These are phyloP conservation scores for Aldrovandia affinis DNA, from an alignment of 2,797 vertebrate genomes.

Conservation along the genomic window DNA sequence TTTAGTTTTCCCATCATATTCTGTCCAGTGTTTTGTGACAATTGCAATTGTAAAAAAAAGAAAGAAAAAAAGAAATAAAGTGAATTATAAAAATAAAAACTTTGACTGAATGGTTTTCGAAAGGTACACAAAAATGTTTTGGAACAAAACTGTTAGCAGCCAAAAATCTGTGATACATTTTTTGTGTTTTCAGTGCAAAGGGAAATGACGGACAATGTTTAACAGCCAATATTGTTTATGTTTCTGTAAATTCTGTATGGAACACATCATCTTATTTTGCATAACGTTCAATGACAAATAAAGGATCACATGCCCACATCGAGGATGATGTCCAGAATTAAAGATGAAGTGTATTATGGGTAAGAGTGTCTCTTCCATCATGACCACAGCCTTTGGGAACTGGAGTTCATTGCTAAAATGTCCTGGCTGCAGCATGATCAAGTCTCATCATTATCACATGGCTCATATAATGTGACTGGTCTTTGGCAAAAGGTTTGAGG, in stretches of 20 bases:
- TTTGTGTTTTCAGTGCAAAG: not conserved
- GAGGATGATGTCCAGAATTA: not conserved
- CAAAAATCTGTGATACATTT: not conserved
- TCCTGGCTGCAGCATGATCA: too few relatives aligned
- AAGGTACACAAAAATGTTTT: too few relatives aligned
- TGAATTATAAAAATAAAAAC: not conserved
- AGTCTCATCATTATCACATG: not conserved
- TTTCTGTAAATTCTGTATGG: not conserved
- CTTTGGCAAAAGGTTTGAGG: not conserved
- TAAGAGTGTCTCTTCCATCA: not conserved
- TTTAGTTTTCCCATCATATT: not conserved
- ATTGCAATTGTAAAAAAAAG: not conserved
- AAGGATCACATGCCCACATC: not conserved
- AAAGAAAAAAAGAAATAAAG: too few relatives aligned
- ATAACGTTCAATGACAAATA: conserved; percentile 7
- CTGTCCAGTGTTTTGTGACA: conserved; percentile 14
- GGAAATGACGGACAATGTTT: not conserved
- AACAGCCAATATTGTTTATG: not conserved
- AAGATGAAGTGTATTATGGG: not conserved
- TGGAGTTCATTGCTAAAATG: too few relatives aligned
- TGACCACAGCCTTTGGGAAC: not conserved
- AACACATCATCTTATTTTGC: not conserved
- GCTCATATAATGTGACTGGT: not conserved
- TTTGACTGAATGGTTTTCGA: not conserved
- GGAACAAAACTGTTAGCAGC: not conserved